Conservation (phyloP, 2,113 vertebrate species). For the Macroglossus sobrinus region DNA sequence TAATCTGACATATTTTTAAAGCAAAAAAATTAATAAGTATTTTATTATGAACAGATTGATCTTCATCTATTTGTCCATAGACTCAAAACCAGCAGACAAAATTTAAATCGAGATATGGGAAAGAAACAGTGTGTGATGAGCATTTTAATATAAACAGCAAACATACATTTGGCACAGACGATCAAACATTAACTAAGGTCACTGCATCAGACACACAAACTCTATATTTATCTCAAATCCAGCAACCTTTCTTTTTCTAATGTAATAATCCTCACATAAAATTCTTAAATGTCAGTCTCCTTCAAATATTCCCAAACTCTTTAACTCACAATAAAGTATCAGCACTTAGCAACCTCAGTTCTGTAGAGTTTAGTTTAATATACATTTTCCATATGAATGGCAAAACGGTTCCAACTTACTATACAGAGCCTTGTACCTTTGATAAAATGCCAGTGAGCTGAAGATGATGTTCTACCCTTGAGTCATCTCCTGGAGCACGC, state of each 20-base stretch:
- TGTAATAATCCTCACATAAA: constrained; percentile 51
- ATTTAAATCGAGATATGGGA: constrained; percentile 46
- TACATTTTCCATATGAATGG: background rate
- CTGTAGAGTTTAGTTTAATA: background rate
- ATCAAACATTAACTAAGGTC: constrained; percentile 62
- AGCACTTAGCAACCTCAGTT: background rate
- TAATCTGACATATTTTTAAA: background rate
- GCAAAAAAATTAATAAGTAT: constrained; percentile 18
- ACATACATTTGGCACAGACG: background rate
- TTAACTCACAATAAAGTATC: background rate
- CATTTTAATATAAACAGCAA: constrained; percentile 56
- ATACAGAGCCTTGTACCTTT: background rate
- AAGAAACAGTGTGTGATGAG: background rate
- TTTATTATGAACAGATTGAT: constrained; percentile 24
- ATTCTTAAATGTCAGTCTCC: constrained; percentile 53
- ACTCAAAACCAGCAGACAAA: constrained; percentile 8
- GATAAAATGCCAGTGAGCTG: background rate
- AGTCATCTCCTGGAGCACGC: background rate
- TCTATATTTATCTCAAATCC: constrained; percentile 51
- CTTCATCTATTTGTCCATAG: constrained; percentile 2
- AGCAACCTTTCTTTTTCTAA: constrained; percentile 49
- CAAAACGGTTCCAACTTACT: background rate
- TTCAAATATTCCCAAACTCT: constrained; percentile 30
- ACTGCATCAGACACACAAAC: constrained; percentile 1
- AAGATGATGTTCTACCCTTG: background rate